Percentiles rank a stretch among this genome's conserved stretches.
These are phyloP conservation scores for Passer domesticus DNA, from an alignment of 2,113 vertebrate genomes.

Conservation along the genomic window DNA sequence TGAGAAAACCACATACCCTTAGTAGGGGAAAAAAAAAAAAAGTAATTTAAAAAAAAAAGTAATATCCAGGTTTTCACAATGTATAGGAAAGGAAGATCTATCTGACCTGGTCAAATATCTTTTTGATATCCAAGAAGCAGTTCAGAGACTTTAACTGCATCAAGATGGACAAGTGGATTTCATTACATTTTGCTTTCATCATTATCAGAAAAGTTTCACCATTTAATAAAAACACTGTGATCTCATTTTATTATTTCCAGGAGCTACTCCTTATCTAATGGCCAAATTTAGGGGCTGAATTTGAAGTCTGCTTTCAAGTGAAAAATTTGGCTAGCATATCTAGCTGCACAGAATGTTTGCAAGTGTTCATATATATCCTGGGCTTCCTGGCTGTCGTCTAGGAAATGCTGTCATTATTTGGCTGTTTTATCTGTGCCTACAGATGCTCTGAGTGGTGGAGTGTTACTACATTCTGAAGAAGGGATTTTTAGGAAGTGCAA, in stretches of 20 bases:
- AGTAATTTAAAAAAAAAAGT: no score
- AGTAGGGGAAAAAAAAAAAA: neutral
- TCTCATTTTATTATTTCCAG: constrained; percentile 57
- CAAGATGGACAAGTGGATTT: constrained; percentile 7
- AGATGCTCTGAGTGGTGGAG: neutral
- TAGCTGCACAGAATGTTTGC: neutral
- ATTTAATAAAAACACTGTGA: constrained; percentile 20
- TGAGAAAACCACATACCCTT: neutral
- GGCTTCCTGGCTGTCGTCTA: neutral
- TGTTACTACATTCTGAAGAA: neutral
- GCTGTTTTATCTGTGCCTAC: neutral
- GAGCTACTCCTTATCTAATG: neutral
- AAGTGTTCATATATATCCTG: neutral
- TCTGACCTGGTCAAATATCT: neutral
- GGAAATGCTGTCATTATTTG: neutral
- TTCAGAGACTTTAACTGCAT: neutral
- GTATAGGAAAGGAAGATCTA: neutral
- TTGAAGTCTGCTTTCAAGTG: constrained; percentile 5
- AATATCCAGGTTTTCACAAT: neutral
- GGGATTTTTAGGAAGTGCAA: neutral
- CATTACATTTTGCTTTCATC: constrained; percentile 54
- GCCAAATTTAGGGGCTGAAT: constrained; percentile 1
- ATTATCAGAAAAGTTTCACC: constrained; percentile 9
- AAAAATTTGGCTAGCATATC: neutral
- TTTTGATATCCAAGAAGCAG: neutral